phyloP scores from a whole-genome alignment of 2,797 vertebrate genomes.

The Austrolebias charrua region DNA sequence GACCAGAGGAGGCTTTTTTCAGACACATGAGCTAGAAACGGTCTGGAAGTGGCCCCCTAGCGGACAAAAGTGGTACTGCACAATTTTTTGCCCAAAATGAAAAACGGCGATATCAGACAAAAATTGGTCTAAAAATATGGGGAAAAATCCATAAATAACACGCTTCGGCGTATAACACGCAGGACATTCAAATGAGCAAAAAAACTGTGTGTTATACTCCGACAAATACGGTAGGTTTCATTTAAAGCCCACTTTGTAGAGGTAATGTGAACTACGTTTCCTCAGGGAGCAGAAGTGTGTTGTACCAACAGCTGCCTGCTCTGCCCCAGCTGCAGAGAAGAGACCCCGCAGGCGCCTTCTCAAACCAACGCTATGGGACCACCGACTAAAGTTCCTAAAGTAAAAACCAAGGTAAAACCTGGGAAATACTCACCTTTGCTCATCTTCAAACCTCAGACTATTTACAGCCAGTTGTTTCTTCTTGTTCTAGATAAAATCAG shows the following conservation, averaged over 20 bases:
- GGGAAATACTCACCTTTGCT: not conserved
- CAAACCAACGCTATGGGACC: constrained; percentile 79
- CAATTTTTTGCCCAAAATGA: no score
- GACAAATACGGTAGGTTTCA: no score
- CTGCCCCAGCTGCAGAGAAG: constrained; percentile 82
- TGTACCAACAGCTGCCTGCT: constrained; percentile 84
- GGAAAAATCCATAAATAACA: no score
- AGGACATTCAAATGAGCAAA: no score
- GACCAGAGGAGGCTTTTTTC: no score
- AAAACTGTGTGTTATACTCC: no score
- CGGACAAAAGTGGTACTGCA: no score
- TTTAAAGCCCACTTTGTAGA: constrained; percentile 9
- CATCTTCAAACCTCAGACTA: constrained; percentile 3
- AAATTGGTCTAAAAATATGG: no score
- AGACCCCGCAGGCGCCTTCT: constrained; percentile 75
- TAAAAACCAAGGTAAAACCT: constrained; percentile 45
- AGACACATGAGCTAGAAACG: no score
- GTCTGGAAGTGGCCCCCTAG: no score
- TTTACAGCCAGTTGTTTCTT: not conserved
- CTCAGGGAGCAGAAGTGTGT: constrained; percentile 84
- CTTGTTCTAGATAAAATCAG: constrained; percentile 5
- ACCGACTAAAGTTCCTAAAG: constrained; percentile 87
- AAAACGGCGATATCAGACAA: no score
- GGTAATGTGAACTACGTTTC: constrained; percentile 34
- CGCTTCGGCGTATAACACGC: no score